Base-by-base conservation (phyloP, 2,888 invertebrate species). In the Pristionchus japonicus region DNA sequence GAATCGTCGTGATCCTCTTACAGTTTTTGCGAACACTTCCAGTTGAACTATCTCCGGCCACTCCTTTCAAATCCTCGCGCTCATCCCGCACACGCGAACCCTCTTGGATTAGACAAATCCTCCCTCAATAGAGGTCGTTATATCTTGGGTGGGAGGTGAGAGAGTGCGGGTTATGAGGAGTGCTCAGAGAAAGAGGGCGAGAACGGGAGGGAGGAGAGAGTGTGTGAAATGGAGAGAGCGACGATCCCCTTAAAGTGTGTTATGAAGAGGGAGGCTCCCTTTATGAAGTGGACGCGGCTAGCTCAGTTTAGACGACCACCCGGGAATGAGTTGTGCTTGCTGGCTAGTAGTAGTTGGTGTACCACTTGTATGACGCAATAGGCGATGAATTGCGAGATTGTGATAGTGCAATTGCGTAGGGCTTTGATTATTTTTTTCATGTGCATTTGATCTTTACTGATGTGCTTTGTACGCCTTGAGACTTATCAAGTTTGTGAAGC, bases 31-130 rank as follows among this genome's bases (percentile, higher is more conserved):
- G 34, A 70, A 61, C 61, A n/a, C 61, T 61, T 27, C 23, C 61
- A 52, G 37, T 77, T 77, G 80, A n/a, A 47, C 47, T 84, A 17
- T 34, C 64, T 57, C 31, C 49, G 20, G 20, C 49, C 11, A 23
- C 31, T 61, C 7, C 37, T 37, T 40, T 37, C 57, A 27, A 80
- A 34, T 37, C 37, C 67, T 27, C 61, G 61, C 64, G 34, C 74
- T n/a, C n/a, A n/a, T n/a, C n/a, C n/a, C n/a, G n/a, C n/a, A n/a
- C n/a, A n/a, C n/a, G n/a, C 31, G 40, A 74, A 74, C 74, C 74
- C 37, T 40, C 37, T n/a, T n/a, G 74, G 74, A 74, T 74, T 74
- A 74, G 74, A 74, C 74, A 74, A 74, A 74, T 74, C 74, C 74
- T n/a, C 31, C 83, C 34, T 83, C 83, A 52, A 49, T 83, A 20